Conservation (phyloP, 2,113 vertebrate species). For the Amblyopsis rosae region DNA sequence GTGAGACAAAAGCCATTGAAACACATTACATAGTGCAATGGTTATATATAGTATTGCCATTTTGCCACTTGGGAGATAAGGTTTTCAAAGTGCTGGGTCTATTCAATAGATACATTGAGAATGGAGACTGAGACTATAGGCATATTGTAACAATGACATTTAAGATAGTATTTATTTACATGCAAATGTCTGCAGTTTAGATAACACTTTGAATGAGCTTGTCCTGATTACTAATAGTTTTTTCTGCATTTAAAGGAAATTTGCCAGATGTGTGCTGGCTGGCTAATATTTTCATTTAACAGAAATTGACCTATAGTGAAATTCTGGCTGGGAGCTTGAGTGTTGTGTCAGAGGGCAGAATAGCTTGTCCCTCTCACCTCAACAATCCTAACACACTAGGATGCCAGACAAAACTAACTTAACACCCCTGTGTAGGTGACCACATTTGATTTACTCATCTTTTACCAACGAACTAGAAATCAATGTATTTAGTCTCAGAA, state of each 20-base stretch:
- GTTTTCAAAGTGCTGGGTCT: conserved; percentile 24
- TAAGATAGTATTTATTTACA: too few species aligned
- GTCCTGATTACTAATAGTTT: too few species aligned
- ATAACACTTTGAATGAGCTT: too few species aligned
- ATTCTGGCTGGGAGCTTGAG: conserved; percentile 39
- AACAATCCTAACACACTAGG: neutral
- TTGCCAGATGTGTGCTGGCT: conserved; percentile 35
- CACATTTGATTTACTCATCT: conserved; percentile 40
- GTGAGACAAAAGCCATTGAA: conserved; percentile 58
- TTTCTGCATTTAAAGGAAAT: conserved; percentile 14
- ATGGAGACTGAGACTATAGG: neutral
- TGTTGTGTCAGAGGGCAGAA: conserved; percentile 46
- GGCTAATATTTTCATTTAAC: conserved; percentile 43
- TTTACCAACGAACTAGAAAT: conserved; percentile 28
- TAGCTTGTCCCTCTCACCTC: neutral
- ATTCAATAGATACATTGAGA: conserved; percentile 11
- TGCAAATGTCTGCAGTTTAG: too few species aligned
- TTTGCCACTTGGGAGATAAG: conserved; percentile 7
- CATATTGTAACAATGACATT: conserved; percentile 6
- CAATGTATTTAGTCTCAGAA: neutral
- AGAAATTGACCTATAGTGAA: conserved; percentile 60
- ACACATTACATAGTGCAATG: conserved; percentile 15
- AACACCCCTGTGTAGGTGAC: conserved; percentile 58
- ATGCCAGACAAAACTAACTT: conserved; percentile 59
- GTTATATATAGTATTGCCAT: conserved; percentile 35